phyloP scores from a whole-genome alignment of 2,888 invertebrate genomes.

The Oscheius sp. region DNA sequence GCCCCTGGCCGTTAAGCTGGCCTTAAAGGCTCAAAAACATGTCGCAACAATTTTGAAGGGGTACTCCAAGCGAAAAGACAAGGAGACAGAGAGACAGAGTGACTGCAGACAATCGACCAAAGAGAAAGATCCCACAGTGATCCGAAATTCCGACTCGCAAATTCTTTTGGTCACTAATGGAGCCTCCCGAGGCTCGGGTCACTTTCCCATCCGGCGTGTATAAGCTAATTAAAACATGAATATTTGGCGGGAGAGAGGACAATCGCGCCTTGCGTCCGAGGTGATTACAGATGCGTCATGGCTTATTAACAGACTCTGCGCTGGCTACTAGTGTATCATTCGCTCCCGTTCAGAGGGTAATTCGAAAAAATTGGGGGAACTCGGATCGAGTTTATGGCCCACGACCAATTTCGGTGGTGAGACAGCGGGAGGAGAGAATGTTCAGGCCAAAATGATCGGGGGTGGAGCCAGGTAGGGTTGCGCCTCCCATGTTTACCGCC shows the following conservation, averaged over 20 bases:
- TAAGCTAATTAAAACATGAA: conserved; percentile 42
- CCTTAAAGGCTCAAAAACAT: no score
- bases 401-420: background rate
- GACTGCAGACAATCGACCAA: no score
- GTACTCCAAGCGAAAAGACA: no score
- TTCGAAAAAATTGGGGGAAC: background rate
- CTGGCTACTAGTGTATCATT: background rate
- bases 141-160: conserved; percentile 1
- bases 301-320: conserved; percentile 21
- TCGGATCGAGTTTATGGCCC: background rate
- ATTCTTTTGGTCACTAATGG: conserved; percentile 36
- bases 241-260: conserved; percentile 22
- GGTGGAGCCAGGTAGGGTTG: background rate
- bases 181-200: background rate
- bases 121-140: background rate
- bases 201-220: conserved; percentile 26
- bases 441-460: background rate
- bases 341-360: background rate
- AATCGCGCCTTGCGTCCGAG: conserved; percentile 18
- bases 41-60: no score
- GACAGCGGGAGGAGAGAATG: background rate
- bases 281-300: conserved; percentile 36
- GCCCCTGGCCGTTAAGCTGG: no score
- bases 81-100: no score
- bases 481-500: background rate